Evolutionary conservation across 2,888 invertebrate genomes (phyloP).

Genomic region (Eudasyphora cyanicolor): DNA sequence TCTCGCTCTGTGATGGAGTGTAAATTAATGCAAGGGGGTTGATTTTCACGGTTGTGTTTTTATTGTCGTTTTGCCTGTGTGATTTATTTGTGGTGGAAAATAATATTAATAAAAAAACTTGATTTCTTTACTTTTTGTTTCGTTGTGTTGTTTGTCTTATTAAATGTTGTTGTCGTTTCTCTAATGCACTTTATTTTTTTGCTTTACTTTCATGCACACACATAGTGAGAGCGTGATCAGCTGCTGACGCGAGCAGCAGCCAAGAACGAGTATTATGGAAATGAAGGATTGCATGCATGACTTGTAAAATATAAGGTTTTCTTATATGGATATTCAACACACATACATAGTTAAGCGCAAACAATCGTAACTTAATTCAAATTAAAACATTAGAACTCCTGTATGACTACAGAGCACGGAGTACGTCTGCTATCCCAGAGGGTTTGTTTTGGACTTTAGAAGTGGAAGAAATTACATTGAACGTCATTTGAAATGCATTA

Average conservation of each 20-base stretch:
- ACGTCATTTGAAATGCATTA: no score
- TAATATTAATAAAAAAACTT: slow-evolving; percentile 39
- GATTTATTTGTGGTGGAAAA: slow-evolving; percentile 42
- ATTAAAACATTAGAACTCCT: no score
- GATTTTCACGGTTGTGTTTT: slow-evolving; percentile 30
- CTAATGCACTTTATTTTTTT: slow-evolving; percentile 52
- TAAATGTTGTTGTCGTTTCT: slow-evolving; percentile 41
- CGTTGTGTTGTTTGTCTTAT: slow-evolving; percentile 43
- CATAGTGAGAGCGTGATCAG: not conserved
- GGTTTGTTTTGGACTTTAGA: no score
- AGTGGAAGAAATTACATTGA: no score
- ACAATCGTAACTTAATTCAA: no score
- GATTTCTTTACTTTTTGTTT: slow-evolving; percentile 39
- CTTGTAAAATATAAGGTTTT: not conserved
- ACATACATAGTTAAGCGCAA: no score
- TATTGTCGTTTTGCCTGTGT: slow-evolving; percentile 23
- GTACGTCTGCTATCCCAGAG: no score
- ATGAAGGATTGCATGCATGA: slow-evolving; percentile 37
- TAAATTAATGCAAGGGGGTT: slow-evolving; percentile 54
- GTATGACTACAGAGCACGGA: no score
- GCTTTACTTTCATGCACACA: slow-evolving; percentile 19
- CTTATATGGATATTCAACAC: no score
- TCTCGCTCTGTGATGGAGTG: not conserved
- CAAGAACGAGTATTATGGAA: no score
- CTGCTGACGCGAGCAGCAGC: not conserved